phyloP scores from a whole-genome alignment of 2,113 vertebrate species.

The Suricata suricatta region DNA sequence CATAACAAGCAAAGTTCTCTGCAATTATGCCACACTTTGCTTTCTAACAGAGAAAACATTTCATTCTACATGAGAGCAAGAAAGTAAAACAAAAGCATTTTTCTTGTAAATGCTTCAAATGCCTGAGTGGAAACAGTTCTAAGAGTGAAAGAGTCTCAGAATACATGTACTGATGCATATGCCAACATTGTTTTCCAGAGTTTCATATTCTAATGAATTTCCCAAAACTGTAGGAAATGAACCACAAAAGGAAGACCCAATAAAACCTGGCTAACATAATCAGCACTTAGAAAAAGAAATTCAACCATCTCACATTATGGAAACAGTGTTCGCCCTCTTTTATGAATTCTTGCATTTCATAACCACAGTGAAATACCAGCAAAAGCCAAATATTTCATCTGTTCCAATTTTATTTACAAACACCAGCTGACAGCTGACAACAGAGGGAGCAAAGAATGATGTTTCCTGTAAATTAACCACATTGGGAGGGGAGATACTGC shows the following conservation, averaged over 20 bases:
- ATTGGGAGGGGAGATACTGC: not conserved
- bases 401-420: constrained; percentile 33
- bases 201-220: constrained; percentile 25
- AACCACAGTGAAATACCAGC: not conserved
- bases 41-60: not conserved
- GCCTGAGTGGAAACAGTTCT: not conserved
- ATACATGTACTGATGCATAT: not conserved
- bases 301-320: not conserved
- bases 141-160: not conserved
- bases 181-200: not conserved
- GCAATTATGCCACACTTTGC: not conserved
- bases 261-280: not conserved
- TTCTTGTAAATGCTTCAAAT: constrained; percentile 5
- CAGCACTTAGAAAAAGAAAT: not conserved
- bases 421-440: not conserved
- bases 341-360: constrained; percentile 19
- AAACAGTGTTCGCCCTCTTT: not conserved
- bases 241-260: not conserved
- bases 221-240: not conserved
- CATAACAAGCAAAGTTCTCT: not conserved
- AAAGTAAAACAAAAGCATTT: not conserved
- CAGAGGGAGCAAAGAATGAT: not conserved
- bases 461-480: constrained; percentile 8
- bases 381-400: constrained; percentile 16
- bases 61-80: not conserved